A percentile compares a stretch with the other conserved stretches of the same genome.
phyloP scores from a whole-genome alignment of 1,140 invertebrate species.

The Campoletis sonorensis region DNA sequence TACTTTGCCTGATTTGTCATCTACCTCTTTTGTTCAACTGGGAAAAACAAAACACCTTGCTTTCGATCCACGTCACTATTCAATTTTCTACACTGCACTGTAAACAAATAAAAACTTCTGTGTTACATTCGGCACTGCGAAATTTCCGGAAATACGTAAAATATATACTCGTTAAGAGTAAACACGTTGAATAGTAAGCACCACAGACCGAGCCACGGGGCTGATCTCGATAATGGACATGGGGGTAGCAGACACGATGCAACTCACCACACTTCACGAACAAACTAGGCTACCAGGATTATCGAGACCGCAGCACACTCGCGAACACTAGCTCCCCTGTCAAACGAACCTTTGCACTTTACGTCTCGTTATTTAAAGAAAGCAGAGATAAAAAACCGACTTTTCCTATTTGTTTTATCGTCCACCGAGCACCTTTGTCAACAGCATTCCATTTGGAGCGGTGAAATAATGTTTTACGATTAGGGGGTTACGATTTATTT shows the following conservation, averaged over 20 bases:
- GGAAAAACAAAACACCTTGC: conserved; percentile 22
- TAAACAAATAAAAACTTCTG: not conserved
- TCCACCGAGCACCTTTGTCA: not conserved
- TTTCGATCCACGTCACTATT: conserved; percentile 27
- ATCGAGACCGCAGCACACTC: conserved; percentile 28
- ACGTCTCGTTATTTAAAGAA: not conserved
- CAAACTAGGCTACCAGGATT: conserved; percentile 36
- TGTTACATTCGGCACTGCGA: conserved; percentile 8
- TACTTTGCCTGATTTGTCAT: not conserved
- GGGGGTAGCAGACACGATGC: not conserved
- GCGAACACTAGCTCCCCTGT: conserved; percentile 9
- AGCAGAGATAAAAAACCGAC: not conserved
- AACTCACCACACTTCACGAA: conserved; percentile 16
- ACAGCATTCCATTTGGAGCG: not conserved
- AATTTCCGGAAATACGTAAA: conserved; percentile 8
- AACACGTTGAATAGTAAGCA: conserved; percentile 23
- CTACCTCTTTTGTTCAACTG: not conserved
- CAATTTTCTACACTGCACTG: conserved; percentile 14
- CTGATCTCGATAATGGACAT: conserved; percentile 31
- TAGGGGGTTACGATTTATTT: not conserved
- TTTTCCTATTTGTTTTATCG: not conserved
- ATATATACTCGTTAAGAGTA: conserved; percentile 24
- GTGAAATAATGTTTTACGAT: not conserved
- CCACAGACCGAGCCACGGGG: conserved; percentile 23
- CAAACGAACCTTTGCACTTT: not conserved